phyloP scores from a whole-genome alignment of 1,140 invertebrate species.

The Ceratitis capitata region DNA sequence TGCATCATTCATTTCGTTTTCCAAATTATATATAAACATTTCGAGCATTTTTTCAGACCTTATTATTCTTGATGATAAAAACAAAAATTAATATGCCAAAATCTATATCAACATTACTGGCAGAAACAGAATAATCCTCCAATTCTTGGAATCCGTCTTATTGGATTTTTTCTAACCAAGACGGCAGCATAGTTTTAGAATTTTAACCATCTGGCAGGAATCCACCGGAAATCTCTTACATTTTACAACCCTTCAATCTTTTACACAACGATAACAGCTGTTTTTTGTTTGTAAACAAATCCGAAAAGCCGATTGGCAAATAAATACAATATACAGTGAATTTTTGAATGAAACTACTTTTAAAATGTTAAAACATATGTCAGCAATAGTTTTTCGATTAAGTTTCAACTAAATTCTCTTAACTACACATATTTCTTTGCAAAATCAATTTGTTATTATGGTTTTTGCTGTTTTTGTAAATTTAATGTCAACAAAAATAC shows the following conservation, averaged over 20 bases:
- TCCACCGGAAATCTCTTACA: neutral
- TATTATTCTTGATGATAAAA: too few species aligned
- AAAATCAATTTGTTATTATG: slow-evolving; percentile 4
- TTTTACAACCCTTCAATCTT: neutral
- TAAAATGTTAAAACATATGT: neutral
- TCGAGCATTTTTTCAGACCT: too few species aligned
- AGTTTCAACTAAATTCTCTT: neutral
- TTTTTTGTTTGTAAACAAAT: slow-evolving; percentile 33
- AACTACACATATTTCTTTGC: neutral
- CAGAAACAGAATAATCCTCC: too few species aligned
- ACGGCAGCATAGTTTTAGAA: neutral
- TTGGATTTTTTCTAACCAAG: neutral
- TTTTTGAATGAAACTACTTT: too few species aligned
- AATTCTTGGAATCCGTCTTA: too few species aligned
- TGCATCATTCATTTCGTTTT: too few species aligned
- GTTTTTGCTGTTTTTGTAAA: slow-evolving; percentile 5
- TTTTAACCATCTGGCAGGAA: neutral
- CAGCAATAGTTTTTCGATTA: neutral
- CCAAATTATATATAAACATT: too few species aligned
- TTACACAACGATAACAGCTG: neutral
- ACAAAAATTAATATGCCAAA: too few species aligned
- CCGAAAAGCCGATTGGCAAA: neutral
- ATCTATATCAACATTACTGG: too few species aligned
- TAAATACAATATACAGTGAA: neutral
- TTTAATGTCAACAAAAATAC: neutral